A percentile compares a stretch with the other conserved stretches of the same genome.
These are phyloP conservation scores for Machimus rusticus DNA, from an alignment of 2,888 invertebrate species.

Conservation along the genomic window DNA sequence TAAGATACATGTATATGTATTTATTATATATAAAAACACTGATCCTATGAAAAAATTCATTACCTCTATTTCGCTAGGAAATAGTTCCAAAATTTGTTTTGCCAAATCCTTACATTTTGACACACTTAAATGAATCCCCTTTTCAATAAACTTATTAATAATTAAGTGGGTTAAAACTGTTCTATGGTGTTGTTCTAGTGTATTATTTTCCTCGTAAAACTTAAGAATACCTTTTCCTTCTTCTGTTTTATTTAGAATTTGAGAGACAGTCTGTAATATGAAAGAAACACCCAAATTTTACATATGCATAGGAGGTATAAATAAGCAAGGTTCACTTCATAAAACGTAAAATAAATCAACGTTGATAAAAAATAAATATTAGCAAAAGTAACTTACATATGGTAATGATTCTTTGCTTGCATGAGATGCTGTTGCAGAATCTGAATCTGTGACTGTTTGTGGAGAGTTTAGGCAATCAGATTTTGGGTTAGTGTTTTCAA, in stretches of 20 bases:
- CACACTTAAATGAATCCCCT: neutral
- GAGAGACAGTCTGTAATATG: no score
- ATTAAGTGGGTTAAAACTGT: slow-evolving; percentile 12
- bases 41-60: neutral
- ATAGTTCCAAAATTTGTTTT: neutral
- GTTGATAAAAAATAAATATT: no score
- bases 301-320: no score
- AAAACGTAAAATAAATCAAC: no score
- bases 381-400: no score
- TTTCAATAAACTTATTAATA: neutral
- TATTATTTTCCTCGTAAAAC: neutral
- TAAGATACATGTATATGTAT: neutral
- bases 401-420: neutral
- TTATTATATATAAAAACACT: neutral
- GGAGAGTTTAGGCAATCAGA: neutral
- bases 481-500: neutral
- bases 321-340: no score
- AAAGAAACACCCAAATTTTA: no score
- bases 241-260: no score
- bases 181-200: slow-evolving; percentile 10
- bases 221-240: no score
- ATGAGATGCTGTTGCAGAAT: neutral
- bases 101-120: neutral
- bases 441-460: neutral
- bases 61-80: neutral